These are phyloP conservation scores for Stegodyphus mimosarum DNA, from an alignment of 1,140 invertebrate species.

Conservation along the genomic window DNA sequence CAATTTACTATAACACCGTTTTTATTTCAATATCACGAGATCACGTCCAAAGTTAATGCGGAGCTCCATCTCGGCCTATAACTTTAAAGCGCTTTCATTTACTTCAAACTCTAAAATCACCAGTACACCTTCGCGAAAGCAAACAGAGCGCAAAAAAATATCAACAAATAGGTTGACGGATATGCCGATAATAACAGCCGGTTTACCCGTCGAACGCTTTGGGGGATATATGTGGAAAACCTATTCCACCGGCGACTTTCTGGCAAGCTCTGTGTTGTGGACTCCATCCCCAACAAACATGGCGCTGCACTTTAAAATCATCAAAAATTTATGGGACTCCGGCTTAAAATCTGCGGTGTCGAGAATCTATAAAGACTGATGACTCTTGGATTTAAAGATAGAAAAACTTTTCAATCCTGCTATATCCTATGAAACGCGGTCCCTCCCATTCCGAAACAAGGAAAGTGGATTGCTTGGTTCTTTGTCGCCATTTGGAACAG, in stretches of 20 bases:
- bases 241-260: not conserved
- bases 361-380: constrained; percentile 59
- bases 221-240: constrained; percentile 35
- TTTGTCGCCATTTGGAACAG: constrained; percentile 36
- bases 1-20: constrained; percentile 32
- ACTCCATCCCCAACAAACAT: constrained; percentile 41
- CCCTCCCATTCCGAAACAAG: constrained; percentile 15
- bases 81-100: constrained; percentile 47
- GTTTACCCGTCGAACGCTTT: constrained; percentile 13
- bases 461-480: constrained; percentile 51
- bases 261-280: constrained; percentile 23
- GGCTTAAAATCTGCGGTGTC: constrained; percentile 60
- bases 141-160: constrained; percentile 5
- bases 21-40: constrained; percentile 55
- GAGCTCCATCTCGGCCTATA: constrained; percentile 3
- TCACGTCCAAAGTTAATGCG: constrained; percentile 36
- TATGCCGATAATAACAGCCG: constrained; percentile 44
- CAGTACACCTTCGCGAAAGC: not conserved
- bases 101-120: constrained; percentile 38
- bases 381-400: constrained; percentile 54
- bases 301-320: constrained; percentile 58
- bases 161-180: constrained; percentile 33
- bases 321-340: constrained; percentile 55
- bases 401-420: constrained; percentile 20
- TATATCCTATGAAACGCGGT: constrained; percentile 21